Evolutionary conservation across 1,140 invertebrate genomes (phyloP).

Genomic region (Drosophila lacertosa): DNA sequence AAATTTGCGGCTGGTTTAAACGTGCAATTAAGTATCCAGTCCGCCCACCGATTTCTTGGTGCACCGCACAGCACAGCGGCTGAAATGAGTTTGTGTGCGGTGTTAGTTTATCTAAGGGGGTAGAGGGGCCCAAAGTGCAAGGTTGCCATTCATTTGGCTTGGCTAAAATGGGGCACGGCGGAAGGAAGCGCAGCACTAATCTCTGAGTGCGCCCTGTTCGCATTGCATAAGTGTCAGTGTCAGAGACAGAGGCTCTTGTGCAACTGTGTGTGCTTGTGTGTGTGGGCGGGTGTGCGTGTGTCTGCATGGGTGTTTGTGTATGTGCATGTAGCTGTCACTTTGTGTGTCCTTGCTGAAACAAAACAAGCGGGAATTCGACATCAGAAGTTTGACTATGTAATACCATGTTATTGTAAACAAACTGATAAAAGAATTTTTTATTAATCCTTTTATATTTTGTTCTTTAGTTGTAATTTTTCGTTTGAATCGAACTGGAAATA

Average conservation of each 20-base stretch:
- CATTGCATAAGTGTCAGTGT: slow-evolving; percentile 71
- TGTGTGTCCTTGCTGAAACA: slow-evolving; percentile 57
- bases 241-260: slow-evolving; percentile 40
- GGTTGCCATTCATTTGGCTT: slow-evolving; percentile 69
- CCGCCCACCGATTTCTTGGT: slow-evolving; percentile 17
- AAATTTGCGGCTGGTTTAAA: slow-evolving; percentile 28
- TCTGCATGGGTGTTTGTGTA: slow-evolving; percentile 3
- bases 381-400: not conserved
- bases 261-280: slow-evolving; percentile 2
- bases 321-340: slow-evolving; percentile 40
- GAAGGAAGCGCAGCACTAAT: slow-evolving; percentile 74
- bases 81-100: slow-evolving; percentile 35
- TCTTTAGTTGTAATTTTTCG: too few species aligned
- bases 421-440: not conserved
- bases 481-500: too few species aligned
- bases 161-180: slow-evolving; percentile 36
- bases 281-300: slow-evolving; percentile 6
- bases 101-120: slow-evolving; percentile 39
- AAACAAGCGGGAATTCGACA: slow-evolving; percentile 20
- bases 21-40: slow-evolving; percentile 47
- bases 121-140: slow-evolving; percentile 66
- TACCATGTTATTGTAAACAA: too few species aligned
- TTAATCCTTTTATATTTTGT: too few species aligned
- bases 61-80: slow-evolving; percentile 17
- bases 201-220: slow-evolving; percentile 65